Base-by-base conservation (phyloP, 2,888 invertebrate species). In the Dorcus parallelipipedus region DNA sequence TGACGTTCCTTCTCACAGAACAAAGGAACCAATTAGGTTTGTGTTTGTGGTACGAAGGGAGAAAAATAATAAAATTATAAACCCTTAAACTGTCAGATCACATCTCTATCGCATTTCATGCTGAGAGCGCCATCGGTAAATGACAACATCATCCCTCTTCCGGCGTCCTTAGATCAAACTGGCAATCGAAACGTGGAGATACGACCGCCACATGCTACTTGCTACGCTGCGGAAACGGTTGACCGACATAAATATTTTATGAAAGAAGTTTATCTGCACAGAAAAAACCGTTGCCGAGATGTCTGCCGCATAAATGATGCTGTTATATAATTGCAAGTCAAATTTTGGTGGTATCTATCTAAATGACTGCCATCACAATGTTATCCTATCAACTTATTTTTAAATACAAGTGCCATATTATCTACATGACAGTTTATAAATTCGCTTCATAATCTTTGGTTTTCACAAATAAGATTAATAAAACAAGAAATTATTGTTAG, bases 81-180 rank as follows among this genome's bases (percentile, higher is more conserved):
- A 64, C 64, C 66, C 68, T 71, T 69, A 66, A 69, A 61, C 63
- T 67, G 70, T 67, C 69, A 66, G 71, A 71, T 71, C 70, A 69
- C 69, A 71, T 71, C 66, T 69, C 68, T 63, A 68, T 71, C 67
- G 70, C 67, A 69, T 69, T 68, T 69, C 67, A 69, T 68, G 71
- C 67, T 67, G 66, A 66, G 65, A 66, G 68, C 69, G 65, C 63
- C 73, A 71, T 71, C 71, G 72, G 73, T 66, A 65, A 63, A 65
- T 73, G 73, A 73, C 73, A 72, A 68, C 71, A 69, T 70, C 71
- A 72, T 72, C 70, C 69, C 58, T 63, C 60, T 70, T 71, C 67
- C 26, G 26, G 26, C 26, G 66, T 65, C 65, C 69, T 67, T 65
- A 64, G 69, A 69, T 68, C 68, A 67, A 67, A 67, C 63, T 59